Evolutionary conservation across 2,797 vertebrate species (phyloP), one percentile per base, ranked within the genome.

Genomic region (Alfaro cultratus): DNA sequence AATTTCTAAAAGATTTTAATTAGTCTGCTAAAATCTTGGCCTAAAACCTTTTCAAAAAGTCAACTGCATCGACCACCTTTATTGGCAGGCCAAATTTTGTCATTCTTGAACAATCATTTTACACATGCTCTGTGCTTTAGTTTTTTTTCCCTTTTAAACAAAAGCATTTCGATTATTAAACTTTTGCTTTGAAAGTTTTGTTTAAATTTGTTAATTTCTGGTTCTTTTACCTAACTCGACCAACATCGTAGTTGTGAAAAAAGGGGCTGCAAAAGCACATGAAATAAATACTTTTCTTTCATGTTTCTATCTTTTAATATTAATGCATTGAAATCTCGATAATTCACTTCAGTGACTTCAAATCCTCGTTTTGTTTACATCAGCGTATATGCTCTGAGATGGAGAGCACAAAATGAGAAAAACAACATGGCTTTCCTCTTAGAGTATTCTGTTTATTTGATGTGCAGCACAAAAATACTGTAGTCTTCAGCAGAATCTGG

Each of bases 391-490:
- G 68, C 18, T 77, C 39, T 4, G 80, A 8, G 46, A 71, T 47
- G 49, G 76, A 80, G 80, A 73, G 31, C 77, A 55, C 70, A 75
- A 85, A 84, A 85, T 74, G 45, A 87, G 76, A 84, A 74, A 86
- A 88, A 89, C 84, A 64, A 86, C 64, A 77, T 23, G 8, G 70
- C 78, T 18, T 82, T 75, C 68, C 53, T 62, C 31, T 81, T 79
- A 75, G 45, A 80, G 60, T 76, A 78, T 88, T 86, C 85, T 76
- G 75, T 86, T 90, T 49, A 84, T 92, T 91, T 87, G 82, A 87
- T 80, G 77, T n/a, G 0, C 83, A 86, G 84, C 87, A 89, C 82
- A 83, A 87, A 86, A 89, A 83, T 86, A 83, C 80, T 81, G 85
- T 87, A 91, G 81, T 81, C 41, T 76, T 80, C 75, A 0, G 53